A percentile compares a stretch with the other conserved stretches of the same genome.
These are phyloP conservation scores for Lethenteron reissneri DNA, from an alignment of 2,113 vertebrate species.

Conservation along the genomic window DNA sequence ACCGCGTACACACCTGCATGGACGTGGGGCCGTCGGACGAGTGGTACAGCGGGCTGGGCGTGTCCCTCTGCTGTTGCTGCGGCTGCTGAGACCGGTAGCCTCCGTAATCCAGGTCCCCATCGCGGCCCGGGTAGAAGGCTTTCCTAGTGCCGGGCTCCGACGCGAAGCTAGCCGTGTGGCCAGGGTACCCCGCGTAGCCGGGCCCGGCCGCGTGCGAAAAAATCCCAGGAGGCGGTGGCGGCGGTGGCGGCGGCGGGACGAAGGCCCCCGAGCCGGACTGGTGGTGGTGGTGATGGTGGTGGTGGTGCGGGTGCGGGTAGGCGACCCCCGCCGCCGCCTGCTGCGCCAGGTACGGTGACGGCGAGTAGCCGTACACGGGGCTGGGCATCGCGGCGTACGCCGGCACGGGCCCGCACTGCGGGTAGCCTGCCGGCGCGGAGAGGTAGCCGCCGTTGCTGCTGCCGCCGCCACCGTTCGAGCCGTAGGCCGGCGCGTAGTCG, in stretches of 20 bases:
- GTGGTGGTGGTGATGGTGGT: constrained; percentile 42
- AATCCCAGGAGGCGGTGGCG: constrained; percentile 82
- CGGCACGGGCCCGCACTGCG: constrained; percentile 33
- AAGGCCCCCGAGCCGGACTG: constrained; percentile 66
- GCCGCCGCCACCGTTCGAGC: constrained; percentile 77
- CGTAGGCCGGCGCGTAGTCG: constrained; percentile 64
- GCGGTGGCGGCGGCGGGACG: constrained; percentile 78
- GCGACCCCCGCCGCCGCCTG: constrained; percentile 49
- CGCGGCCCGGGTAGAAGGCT: constrained; percentile 96
- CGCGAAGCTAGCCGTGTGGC: constrained; percentile 67
- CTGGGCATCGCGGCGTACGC: constrained; percentile 70
- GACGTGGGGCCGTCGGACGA: constrained; percentile 32
- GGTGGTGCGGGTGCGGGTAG: too few relatives aligned
- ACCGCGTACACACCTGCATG: too few relatives aligned
- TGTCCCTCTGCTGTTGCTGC: constrained; percentile 85
- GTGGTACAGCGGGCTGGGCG: constrained; percentile 94
- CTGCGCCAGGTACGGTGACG: constrained; percentile 55
- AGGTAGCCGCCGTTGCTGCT: constrained; percentile 66
- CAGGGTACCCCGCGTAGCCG: constrained; percentile 81
- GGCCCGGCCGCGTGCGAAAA: constrained; percentile 69
- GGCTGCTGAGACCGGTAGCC: constrained; percentile 56
- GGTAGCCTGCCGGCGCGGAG: constrained; percentile 73
- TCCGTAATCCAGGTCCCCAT: constrained; percentile 67
- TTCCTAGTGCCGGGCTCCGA: constrained; percentile 86
- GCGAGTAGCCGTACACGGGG: constrained; percentile 55